These are phyloP conservation scores for Varanus komodoensis DNA, from an alignment of 2,113 vertebrate genomes.

Conservation along the genomic window DNA sequence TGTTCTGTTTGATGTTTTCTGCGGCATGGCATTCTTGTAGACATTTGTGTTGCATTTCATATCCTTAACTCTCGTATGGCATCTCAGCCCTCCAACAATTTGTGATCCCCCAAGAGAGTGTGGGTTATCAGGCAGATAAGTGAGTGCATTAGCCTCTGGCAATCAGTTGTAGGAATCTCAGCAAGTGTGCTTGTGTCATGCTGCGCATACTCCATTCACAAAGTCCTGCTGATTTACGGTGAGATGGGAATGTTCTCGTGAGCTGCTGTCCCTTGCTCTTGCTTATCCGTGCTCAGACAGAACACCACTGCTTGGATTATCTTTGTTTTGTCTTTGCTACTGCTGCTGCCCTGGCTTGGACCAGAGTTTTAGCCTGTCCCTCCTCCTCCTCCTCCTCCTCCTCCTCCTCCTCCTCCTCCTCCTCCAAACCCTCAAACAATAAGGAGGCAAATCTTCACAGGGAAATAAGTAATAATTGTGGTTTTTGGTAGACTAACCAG, in stretches of 20 bases:
- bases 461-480: slow-evolving; percentile 17
- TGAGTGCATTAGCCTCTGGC: background rate
- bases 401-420: background rate
- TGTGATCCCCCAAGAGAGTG: no score
- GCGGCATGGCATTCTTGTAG: no score
- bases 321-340: slow-evolving; percentile 72
- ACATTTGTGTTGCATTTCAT: no score
- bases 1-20: no score
- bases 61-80: no score
- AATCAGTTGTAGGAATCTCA: background rate
- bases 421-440: slow-evolving; percentile 35
- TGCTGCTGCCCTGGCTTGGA: slow-evolving; percentile 7
- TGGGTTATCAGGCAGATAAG: no score
- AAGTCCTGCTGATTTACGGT: background rate
- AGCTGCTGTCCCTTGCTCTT: slow-evolving; percentile 45
- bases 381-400: background rate
- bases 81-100: no score
- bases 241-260: slow-evolving; percentile 27
- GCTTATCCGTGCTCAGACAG: slow-evolving; percentile 52
- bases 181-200: background rate
- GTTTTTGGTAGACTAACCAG: background rate
- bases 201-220: background rate
- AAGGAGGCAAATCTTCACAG: slow-evolving; percentile 45
- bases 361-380: slow-evolving; percentile 31
- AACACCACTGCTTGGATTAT: slow-evolving; percentile 63